These are phyloP conservation scores for Agrotis clavis DNA, from an alignment of 2,888 invertebrate genomes.

Conservation along the genomic window DNA sequence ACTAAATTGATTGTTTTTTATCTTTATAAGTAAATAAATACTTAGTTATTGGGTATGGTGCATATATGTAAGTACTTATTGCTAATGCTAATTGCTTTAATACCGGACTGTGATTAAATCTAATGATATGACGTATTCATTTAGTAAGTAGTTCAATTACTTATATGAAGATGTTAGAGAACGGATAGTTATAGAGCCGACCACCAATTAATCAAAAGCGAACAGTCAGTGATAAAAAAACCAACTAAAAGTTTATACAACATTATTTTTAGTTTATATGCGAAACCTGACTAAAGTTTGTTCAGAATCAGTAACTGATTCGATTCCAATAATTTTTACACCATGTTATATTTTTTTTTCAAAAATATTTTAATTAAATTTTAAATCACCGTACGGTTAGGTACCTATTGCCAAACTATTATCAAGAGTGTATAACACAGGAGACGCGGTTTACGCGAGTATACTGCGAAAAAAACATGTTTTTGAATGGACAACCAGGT, in stretches of 20 bases:
- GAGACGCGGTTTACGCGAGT: too few species aligned
- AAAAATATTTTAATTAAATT: too few species aligned
- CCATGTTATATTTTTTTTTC: too few species aligned
- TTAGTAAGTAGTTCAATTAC: background rate
- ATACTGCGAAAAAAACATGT: too few species aligned
- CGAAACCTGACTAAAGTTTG: too few species aligned
- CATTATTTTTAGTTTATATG: too few species aligned
- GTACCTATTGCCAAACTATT: too few species aligned
- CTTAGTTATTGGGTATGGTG: background rate
- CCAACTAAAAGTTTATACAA: background rate
- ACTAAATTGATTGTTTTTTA: slow-evolving; percentile 22
- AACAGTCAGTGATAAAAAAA: background rate
- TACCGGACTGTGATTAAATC: slow-evolving; percentile 18
- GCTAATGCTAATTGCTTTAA: slow-evolving; percentile 21
- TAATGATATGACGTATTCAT: slow-evolving; percentile 10
- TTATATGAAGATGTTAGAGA: background rate
- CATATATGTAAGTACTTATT: background rate
- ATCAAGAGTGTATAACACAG: too few species aligned
- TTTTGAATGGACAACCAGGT: too few species aligned
- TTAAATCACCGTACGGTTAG: too few species aligned
- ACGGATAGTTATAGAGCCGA: slow-evolving; percentile 2
- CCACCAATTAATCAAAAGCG: slow-evolving; percentile 4
- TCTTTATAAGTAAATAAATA: slow-evolving; percentile 26
- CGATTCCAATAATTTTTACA: too few species aligned
- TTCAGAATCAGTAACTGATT: too few species aligned